A percentile compares a stretch with the other conserved stretches of the same genome.
Evolutionary conservation across 1,140 invertebrate species (phyloP).

Genomic region (Aphis craccivora): DNA sequence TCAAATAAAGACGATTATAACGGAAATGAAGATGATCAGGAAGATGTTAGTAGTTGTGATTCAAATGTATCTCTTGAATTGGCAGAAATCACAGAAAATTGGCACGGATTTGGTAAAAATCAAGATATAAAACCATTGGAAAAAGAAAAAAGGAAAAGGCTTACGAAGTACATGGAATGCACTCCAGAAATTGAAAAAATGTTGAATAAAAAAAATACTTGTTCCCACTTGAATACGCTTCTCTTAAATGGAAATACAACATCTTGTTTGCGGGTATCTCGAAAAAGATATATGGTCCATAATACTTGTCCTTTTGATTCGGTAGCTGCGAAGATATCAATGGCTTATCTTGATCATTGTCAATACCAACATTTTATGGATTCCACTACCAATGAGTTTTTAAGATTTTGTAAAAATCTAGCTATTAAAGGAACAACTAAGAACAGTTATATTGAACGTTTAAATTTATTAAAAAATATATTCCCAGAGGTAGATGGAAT

Average conservation of each 20-base stretch:
- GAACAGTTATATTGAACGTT: too few species aligned
- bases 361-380: background rate
- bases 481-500: too few species aligned
- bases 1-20: background rate
- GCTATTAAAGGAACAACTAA: too few species aligned
- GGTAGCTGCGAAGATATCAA: background rate
- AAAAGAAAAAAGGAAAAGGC: background rate
- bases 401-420: background rate
- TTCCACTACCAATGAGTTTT: background rate
- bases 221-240: background rate
- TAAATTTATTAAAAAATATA: too few species aligned
- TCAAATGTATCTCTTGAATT: background rate
- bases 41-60: background rate
- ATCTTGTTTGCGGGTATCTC: background rate
- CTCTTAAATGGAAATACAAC: background rate
- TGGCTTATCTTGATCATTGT: background rate
- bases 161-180: background rate
- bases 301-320: background rate
- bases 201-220: background rate
- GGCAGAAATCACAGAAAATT: background rate
- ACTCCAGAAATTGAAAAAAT: background rate
- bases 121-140: background rate
- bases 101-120: background rate
- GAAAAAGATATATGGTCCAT: background rate
- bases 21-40: background rate